Base-by-base conservation (phyloP, 2,888 invertebrate genomes). In the Dicycla oo region DNA sequence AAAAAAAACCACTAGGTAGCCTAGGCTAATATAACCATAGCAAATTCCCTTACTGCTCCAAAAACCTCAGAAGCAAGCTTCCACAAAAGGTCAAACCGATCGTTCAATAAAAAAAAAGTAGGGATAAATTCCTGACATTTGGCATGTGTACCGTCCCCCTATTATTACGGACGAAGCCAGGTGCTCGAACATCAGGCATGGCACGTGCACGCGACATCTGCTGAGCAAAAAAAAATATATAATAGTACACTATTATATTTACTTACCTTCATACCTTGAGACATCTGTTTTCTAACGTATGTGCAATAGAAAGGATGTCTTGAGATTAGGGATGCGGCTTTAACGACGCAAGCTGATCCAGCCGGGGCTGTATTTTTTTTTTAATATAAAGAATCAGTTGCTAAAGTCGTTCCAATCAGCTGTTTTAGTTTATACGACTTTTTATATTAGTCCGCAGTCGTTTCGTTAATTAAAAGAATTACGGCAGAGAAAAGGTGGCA, bases 181-280 rank as follows among this genome's bases (percentile, higher is more conserved):
- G 94, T 95, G 95, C 85, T 61, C 26, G 34, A 83, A 86, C 91
- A 92, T 88, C 90, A 86, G 91, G 90, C 88, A 68, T 77, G 92
- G 94, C 95, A 93, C 95, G 95, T 94, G 94, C 93, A 86, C 66
- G 54, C 88, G 89, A 92, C 95, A 95, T 94, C 95, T 95, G 95
- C 92, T 84, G 85, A 78, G 85, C 83, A 87, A 92, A 93, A 92
- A 86, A 86, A 83, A 87, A 90, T 88, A 63, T 88, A 87, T 88
- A 89, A 88, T 87, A 88, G 85, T 68, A 88, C 72, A 73, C 73
- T 81, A 84, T 90, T 90, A 88, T 81, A 73, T 75, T 89, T 91
- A 92, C 91, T 91, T 92, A 92, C 91, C 90, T 92, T 91, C 91
- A 90, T 89, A 89, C 90, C 87, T 86, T 88, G 83, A 79, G 80